These are phyloP conservation scores for Rhingia rostrata DNA, from an alignment of 2,888 invertebrate species.

Conservation along the genomic window DNA sequence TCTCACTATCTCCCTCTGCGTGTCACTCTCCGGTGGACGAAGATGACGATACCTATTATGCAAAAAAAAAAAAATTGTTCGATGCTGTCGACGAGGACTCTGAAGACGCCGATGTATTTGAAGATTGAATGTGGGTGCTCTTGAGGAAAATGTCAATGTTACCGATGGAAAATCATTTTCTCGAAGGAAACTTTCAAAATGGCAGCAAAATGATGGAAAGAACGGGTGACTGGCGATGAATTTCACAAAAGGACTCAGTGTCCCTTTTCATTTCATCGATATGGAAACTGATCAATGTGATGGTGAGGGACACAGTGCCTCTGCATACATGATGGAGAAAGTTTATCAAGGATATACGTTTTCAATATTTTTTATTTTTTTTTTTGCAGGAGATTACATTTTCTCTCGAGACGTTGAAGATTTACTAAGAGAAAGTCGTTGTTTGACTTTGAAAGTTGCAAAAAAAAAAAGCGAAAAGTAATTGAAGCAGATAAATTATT, in stretches of 20 bases:
- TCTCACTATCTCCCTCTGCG: conserved; percentile 3
- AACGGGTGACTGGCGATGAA: conserved; percentile 45
- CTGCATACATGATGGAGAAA: conserved; percentile 42
- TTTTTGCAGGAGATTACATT: conserved; percentile 20
- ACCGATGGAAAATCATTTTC: conserved; percentile 41
- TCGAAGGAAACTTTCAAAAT: conserved; percentile 48
- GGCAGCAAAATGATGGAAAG: conserved; percentile 41
- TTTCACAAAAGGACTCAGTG: conserved; percentile 56
- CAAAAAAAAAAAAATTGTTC: conserved; percentile 2
- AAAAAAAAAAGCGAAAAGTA: conserved; percentile 49
- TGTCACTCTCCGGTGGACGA: background rate
- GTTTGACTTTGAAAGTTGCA: conserved; percentile 68
- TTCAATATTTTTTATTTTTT: conserved; percentile 2
- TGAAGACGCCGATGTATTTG: conserved; percentile 11
- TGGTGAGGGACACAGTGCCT: background rate
- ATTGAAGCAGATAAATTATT: conserved; percentile 67
- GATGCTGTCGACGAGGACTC: conserved; percentile 4
- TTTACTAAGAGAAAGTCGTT: conserved; percentile 41
- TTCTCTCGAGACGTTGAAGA: conserved; percentile 31
- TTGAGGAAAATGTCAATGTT: conserved; percentile 32
- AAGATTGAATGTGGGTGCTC: conserved; percentile 37
- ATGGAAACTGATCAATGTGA: conserved; percentile 65
- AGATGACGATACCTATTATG: conserved; percentile 23
- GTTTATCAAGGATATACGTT: conserved; percentile 39
- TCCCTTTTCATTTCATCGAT: conserved; percentile 65